Evolutionary conservation across 1,140 invertebrate genomes (phyloP).

Genomic region (Magallana gigas): DNA sequence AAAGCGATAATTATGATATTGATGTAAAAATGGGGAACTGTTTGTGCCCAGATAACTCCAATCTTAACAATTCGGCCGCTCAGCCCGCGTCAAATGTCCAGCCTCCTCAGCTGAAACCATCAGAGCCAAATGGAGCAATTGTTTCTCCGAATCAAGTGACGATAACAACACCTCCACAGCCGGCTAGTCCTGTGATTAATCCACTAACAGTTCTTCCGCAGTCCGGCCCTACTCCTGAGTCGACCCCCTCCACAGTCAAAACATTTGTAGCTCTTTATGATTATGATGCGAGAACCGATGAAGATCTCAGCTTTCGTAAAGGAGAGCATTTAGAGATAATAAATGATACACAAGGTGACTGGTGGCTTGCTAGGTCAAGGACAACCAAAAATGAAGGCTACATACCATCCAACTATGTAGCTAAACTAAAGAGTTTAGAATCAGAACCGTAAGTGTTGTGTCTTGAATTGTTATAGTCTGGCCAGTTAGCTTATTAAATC

Average conservation of each 20-base stretch:
- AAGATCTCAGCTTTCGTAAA: conserved; percentile 98
- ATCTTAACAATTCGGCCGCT: conserved; percentile 47
- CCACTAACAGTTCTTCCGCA: conserved; percentile 47
- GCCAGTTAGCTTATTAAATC: too few species aligned
- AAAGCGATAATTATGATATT: neutral
- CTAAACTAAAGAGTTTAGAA: conserved; percentile 98
- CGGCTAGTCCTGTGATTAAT: conserved; percentile 44
- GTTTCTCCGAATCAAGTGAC: conserved; percentile 49
- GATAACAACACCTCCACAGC: conserved; percentile 55
- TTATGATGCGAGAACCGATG: conserved; percentile 98
- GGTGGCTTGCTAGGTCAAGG: conserved; percentile 98
- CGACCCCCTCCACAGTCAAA: conserved; percentile 69
- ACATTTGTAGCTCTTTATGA: conserved; percentile 99
- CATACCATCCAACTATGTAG: conserved; percentile 99
- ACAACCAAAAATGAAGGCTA: conserved; percentile 95
- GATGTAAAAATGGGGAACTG: conserved; percentile 56
- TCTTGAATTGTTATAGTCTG: too few species aligned
- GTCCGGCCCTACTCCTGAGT: conserved; percentile 53
- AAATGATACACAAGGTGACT: conserved; percentile 99
- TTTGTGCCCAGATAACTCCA: conserved; percentile 56
- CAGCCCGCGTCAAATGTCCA: conserved; percentile 35
- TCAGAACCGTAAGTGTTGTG: conserved; percentile 95
- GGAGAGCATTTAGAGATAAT: conserved; percentile 98
- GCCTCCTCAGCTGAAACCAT: conserved; percentile 44
- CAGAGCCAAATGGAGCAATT: conserved; percentile 56